Percentiles rank a stretch among this genome's conserved stretches.
phyloP scores from a whole-genome alignment of 2,797 vertebrate species.

The Siniperca scherzeri region DNA sequence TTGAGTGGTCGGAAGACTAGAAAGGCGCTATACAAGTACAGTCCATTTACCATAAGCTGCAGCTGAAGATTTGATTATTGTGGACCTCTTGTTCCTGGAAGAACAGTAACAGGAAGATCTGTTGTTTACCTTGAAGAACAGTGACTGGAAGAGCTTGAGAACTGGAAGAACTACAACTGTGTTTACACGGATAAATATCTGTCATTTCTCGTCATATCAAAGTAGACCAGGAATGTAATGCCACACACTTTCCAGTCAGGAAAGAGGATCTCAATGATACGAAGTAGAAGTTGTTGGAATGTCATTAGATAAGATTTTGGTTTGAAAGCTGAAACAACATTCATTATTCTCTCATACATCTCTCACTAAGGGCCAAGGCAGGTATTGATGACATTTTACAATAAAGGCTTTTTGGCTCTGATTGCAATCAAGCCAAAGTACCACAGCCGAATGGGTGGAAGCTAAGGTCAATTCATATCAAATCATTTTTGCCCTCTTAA shows the following conservation, averaged over 20 bases:
- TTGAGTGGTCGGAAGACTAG: too few species aligned
- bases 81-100: background rate
- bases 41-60: background rate
- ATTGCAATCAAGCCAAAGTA: background rate
- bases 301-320: background rate
- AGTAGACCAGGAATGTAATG: constrained; percentile 9
- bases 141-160: background rate
- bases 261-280: background rate
- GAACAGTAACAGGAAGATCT: background rate
- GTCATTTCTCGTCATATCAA: constrained; percentile 15
- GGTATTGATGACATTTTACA: background rate
- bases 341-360: too few species aligned
- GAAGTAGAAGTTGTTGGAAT: background rate
- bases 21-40: too few species aligned
- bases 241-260: constrained; percentile 1
- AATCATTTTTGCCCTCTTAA: background rate
- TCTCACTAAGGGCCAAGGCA: background rate
- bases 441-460: background rate
- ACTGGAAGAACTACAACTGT: background rate
- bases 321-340: constrained; percentile 14
- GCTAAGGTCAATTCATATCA: background rate
- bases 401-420: background rate
- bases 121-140: background rate
- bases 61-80: background rate
- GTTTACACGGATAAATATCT: constrained; percentile 10